Evolutionary conservation across 1,140 invertebrate species (phyloP), one percentile per base, ranked within the genome.

Genomic region (Amyelois transitella): DNA sequence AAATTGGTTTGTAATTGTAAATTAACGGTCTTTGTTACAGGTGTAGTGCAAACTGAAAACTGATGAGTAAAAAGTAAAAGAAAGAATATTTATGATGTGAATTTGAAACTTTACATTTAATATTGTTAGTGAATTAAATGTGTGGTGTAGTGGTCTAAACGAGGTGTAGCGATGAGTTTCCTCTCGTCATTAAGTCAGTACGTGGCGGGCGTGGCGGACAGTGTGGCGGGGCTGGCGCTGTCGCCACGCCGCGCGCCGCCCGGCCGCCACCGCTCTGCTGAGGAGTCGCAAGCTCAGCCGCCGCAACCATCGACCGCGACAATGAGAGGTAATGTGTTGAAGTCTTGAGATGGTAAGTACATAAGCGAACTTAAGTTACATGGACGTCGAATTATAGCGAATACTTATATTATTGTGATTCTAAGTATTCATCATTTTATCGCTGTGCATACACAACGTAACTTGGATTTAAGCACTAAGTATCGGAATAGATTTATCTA

Each of bases 161-260:
- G 56, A 18, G 12, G 3, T 14, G 55, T 54, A n/a, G 51, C 55
- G 53, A 96, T 96, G 94, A 95, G 94, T 90, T 95, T 96, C 89
- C 92, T 96, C 74, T 94, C 93, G 71, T 94, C 94, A 6, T 81
- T 95, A 58, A 93, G 94, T 67, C 94, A 95, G 77, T 94, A 94
- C 81, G 94, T 96, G 72, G 92, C 89, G 55, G 92, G 90, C 58
- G 92, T 86, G 69, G 92, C 91, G 59, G 92, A 91, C 75, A 94
- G 94, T 68, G 94, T 96, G 54, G 94, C 94, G 8, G 94, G 92
- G 66, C 80, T 96, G 53, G 92, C 90, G 25, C 81, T 95, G n/a
- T 94, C 93, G 55, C 94, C 94, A 24, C 94, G 94, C 60, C 90
- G 94, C 60, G 95, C 93, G 67, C 93, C 93, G 1, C 90, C 94